These are phyloP conservation scores for Rhinichthys klamathensis DNA, from an alignment of 2,113 vertebrate genomes.

Conservation along the genomic window DNA sequence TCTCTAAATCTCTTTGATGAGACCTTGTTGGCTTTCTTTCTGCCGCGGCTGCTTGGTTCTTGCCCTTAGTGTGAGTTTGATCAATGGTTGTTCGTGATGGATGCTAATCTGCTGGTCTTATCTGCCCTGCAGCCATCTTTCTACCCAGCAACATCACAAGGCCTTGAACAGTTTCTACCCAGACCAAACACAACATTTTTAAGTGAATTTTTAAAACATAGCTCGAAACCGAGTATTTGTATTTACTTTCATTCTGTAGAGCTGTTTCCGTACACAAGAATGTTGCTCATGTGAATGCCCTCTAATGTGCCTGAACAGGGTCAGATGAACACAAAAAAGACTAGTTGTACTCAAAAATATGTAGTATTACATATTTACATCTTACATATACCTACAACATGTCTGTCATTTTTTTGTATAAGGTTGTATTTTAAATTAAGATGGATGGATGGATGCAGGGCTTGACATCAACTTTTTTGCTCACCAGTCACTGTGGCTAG, in stretches of 20 bases:
- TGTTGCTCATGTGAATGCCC: too few relatives aligned
- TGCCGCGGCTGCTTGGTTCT: conserved; percentile 29
- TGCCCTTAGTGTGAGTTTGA: conserved; percentile 42
- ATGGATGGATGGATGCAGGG: neutral
- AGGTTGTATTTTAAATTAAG: neutral
- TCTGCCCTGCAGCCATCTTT: conserved; percentile 44
- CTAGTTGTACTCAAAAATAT: neutral
- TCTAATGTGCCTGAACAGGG: neutral
- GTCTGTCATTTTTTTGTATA: neutral
- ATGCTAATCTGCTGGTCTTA: conserved; percentile 57
- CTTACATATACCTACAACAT: neutral
- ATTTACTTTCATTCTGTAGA: neutral
- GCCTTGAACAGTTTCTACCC: neutral
- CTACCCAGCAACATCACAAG: neutral
- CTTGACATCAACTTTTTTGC: too few relatives aligned
- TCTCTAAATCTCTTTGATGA: conserved; percentile 26
- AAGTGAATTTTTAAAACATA: neutral
- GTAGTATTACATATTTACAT: too few relatives aligned
- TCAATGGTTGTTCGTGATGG: conserved; percentile 49
- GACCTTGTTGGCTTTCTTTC: conserved; percentile 29
- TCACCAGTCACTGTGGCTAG: too few relatives aligned
- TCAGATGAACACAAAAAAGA: neutral
- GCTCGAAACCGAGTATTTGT: too few relatives aligned
- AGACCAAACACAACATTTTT: neutral
- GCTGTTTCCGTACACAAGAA: neutral